phyloP scores from a whole-genome alignment of 1,140 invertebrate species.

The Gonatopus flavifemur region DNA sequence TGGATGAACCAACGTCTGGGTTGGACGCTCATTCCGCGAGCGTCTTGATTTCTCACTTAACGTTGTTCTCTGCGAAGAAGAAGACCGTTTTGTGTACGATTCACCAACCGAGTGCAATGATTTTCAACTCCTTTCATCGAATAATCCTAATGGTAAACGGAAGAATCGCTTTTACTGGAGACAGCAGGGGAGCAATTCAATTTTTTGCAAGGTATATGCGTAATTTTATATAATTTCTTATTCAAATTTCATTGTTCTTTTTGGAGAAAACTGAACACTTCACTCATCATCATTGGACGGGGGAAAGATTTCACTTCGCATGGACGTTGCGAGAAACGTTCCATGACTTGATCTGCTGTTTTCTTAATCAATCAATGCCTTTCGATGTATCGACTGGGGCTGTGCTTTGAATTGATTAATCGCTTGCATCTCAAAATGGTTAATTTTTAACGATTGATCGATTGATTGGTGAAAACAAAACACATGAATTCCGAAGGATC shows the following conservation, averaged over 20 bases:
- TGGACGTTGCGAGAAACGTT: not conserved
- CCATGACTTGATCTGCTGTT: no score
- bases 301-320: not conserved
- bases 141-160: slow-evolving; percentile 88
- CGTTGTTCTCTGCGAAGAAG: slow-evolving; percentile 65
- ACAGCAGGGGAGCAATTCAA: slow-evolving; percentile 68
- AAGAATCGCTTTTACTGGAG: slow-evolving; percentile 83
- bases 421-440: no score
- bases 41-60: slow-evolving; percentile 78
- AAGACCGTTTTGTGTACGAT: slow-evolving; percentile 94
- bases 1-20: slow-evolving; percentile 95
- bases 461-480: no score
- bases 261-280: not conserved
- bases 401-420: no score
- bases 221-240: not conserved
- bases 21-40: slow-evolving; percentile 91
- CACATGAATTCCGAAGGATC: no score
- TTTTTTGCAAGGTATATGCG: slow-evolving; percentile 79
- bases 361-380: no score
- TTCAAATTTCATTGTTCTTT: not conserved
- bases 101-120: slow-evolving; percentile 93
- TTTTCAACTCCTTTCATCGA: slow-evolving; percentile 86
- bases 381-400: no score
- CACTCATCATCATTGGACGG: not conserved
- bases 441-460: no score